phyloP scores from a whole-genome alignment of 2,888 invertebrate genomes.

The Drosophila tanythrix region DNA sequence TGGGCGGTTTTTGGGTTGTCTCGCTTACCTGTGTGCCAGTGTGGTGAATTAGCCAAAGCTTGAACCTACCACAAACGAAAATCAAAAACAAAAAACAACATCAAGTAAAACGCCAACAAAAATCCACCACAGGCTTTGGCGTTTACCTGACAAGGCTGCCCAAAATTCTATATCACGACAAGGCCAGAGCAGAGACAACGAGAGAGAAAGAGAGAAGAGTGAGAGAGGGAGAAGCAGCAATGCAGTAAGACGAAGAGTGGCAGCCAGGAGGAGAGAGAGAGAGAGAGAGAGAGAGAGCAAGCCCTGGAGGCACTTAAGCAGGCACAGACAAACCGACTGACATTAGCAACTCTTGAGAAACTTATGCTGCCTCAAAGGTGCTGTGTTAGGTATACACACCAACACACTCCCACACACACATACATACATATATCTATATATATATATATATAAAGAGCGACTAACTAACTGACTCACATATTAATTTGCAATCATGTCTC shows the following conservation, averaged over 20 bases:
- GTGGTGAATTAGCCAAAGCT: slow-evolving; percentile 63
- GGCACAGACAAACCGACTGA: slow-evolving; percentile 68
- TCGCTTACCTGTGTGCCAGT: slow-evolving; percentile 30
- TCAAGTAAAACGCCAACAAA: slow-evolving; percentile 28
- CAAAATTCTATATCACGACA: slow-evolving; percentile 54
- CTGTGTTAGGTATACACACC: slow-evolving; percentile 35
- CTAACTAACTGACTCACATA: slow-evolving; percentile 22
- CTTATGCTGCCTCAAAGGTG: slow-evolving; percentile 63
- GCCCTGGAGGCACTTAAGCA: slow-evolving; percentile 63
- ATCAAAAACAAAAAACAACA: slow-evolving; percentile 12
- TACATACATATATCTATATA: background rate
- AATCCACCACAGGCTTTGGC: slow-evolving; percentile 37
- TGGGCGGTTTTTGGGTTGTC: background rate
- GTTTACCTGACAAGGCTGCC: slow-evolving; percentile 49
- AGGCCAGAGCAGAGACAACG: background rate
- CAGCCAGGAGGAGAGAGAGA: background rate
- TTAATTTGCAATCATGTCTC: slow-evolving; percentile 16
- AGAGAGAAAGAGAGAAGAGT: no score
- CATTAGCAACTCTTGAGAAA: slow-evolving; percentile 76
- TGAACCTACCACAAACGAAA: slow-evolving; percentile 49
- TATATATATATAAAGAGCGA: background rate
- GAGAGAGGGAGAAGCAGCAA: background rate
- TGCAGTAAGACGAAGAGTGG: background rate
- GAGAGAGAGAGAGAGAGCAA: slow-evolving; percentile 39
- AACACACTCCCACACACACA: background rate